Evolutionary conservation across 2,113 vertebrate species (phyloP), one percentile per base, ranked within the genome.

Genomic region (Saccopteryx bilineata): DNA sequence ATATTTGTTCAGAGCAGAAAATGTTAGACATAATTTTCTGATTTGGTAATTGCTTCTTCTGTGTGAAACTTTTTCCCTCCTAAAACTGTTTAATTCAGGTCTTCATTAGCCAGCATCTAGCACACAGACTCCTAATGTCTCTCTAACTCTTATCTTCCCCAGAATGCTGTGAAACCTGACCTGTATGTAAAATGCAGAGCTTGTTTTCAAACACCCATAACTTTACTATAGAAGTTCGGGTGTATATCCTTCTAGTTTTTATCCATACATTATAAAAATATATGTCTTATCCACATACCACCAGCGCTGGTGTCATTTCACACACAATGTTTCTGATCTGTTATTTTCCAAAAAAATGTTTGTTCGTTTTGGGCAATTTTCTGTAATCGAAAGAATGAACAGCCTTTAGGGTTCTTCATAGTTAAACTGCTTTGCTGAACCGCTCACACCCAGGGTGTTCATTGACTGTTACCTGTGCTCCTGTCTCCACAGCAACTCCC

Each of bases 1-100:
- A n/a, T 66, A 7, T 52, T 50, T 87, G 72, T 95, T 90, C 9
- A 86, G 68, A 78, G 65, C 61, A 78, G 18, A 92, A 90, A 91
- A n/a, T 65, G 5, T 74, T 69, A 17, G 52, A 17, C 21, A n/a
- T 33, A 46, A 2, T 58, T 87, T 92, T 79, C 31, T 72, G 13
- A 15, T 69, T 88, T 56, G 26, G 23, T 72, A 71, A 28, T 80
- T 56, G 48, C 14, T 13, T 87, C 39, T 90, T 91, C 26, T 2
- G 2, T 90, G 12, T 93, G 48, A 82, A 78, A 69, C 46, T 52
- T 54, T 90, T 65, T 58, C 19, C 21, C 9, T 65, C 7, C 18
- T 80, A 14, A 9, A 75, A 0, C 33, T 17, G 13, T 90, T 83
- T 79, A 65, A 33, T 83, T 68, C 60, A 88, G 23, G 18, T 56